Evolutionary conservation across 1,140 invertebrate species (phyloP), one percentile per base, ranked within the genome.

Genomic region (Propsilocerus akamusi): DNA sequence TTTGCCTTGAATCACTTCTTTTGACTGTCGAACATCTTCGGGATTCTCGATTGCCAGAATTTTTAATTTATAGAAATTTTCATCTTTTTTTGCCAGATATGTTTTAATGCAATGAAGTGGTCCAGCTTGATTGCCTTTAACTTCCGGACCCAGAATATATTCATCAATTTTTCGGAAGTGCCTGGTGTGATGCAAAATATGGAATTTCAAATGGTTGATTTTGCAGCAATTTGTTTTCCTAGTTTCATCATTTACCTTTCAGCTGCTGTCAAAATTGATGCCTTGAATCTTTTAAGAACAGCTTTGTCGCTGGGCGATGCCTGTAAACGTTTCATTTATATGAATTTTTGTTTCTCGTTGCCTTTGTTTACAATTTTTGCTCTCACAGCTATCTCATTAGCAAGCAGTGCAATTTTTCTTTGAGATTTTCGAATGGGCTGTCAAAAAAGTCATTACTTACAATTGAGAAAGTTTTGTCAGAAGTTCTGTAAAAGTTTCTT

Each of bases 1-100:
- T 68, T 86, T 86, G 4, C 83, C 84, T 65, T 87, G 84, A 34
- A 72, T 10, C n/a, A 25, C 41, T n/a, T 52, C 47, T 26, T 47
- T 25, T 5, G 6, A 17, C 12, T 47, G 46, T 73, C 71, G 70
- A 74, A 41, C 34, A 20, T 41, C 34, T 2, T 20, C 34, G 4
- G n/a, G 14, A 41, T 41, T 41, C 11, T 41, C 34, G 10, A 41
- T 17, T 41, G 34, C 8, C 11, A 41, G 11, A 41, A 41, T 17
- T 20, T 41, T 41, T 20, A 41, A 17, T 41, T 20, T 20, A 17
- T 41, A 41, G 10, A 41, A 41, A 8, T n/a, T 20, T 8, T 41
- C 34, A 20, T 41, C 34, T 41, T 41, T 41, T 17, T 17, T 41
- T 4, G 34, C 34, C 14, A 41, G 17, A 6, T 41, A 41, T 6